Percentiles rank a stretch among this genome's conserved stretches.
phyloP scores from a whole-genome alignment of 53 echinoderm and acorn worm genomes.

The Temnopleurus reevesii region DNA sequence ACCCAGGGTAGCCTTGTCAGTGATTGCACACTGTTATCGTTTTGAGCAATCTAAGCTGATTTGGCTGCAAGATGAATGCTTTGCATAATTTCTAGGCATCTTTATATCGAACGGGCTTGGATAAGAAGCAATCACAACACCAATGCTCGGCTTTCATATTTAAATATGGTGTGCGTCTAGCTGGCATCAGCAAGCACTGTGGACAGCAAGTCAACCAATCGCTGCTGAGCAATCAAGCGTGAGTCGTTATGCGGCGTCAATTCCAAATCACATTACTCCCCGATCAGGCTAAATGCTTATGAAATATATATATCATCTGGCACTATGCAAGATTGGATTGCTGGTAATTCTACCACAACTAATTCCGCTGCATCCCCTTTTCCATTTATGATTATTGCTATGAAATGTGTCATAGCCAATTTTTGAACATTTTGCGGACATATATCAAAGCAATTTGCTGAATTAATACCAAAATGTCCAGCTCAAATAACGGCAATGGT shows the following conservation, averaged over 20 bases:
- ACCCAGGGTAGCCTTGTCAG: no score
- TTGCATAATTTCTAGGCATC: no score
- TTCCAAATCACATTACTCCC: constrained; percentile 47
- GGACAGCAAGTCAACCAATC: constrained; percentile 43
- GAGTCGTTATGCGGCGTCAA: constrained; percentile 42
- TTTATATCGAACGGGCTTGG: no score
- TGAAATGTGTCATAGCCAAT: not conserved
- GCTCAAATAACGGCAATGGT: not conserved
- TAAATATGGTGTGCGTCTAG: not conserved
- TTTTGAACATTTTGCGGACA: no score
- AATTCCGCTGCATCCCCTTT: not conserved
- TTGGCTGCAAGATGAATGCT: no score
- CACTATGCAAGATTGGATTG: constrained; percentile 46
- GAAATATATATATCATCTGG: constrained; percentile 49
- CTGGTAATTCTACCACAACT: not conserved
- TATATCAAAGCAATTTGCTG: no score
- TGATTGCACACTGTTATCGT: no score
- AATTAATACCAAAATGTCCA: no score
- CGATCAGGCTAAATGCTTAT: constrained; percentile 43
- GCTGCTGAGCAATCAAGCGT: constrained; percentile 30
- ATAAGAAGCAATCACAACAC: not conserved
- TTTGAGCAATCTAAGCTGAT: no score
- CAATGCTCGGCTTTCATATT: no score
- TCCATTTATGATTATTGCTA: not conserved
- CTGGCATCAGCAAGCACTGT: constrained; percentile 21